Conservation (phyloP, 2,888 invertebrate genomes). For the Cantharis rustica region DNA sequence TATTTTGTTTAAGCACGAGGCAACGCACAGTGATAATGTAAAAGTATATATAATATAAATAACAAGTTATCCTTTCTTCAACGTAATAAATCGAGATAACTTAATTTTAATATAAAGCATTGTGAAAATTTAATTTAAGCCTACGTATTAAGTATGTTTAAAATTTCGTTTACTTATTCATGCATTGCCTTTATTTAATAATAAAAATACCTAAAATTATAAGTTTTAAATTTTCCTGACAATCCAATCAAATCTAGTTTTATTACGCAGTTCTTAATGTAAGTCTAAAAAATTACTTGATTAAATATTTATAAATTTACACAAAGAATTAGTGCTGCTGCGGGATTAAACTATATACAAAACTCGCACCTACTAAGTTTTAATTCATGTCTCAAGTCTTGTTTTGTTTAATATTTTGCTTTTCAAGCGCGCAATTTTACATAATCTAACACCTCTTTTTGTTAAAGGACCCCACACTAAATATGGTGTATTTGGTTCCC, state of each 20-base stretch:
- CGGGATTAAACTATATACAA: not conserved
- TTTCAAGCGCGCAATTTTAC: not conserved
- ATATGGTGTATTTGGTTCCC: too few species aligned
- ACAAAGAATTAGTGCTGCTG: not conserved
- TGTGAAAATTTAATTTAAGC: not conserved
- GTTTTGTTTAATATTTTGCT: not conserved
- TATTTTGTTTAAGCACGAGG: not conserved
- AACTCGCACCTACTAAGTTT: not conserved
- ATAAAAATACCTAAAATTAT: not conserved
- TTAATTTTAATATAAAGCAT: not conserved
- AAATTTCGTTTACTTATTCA: not conserved
- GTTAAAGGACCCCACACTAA: not conserved
- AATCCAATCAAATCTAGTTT: not conserved
- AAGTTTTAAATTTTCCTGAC: not conserved
- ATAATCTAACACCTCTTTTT: not conserved
- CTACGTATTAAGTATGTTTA: not conserved
- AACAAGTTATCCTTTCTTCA: not conserved
- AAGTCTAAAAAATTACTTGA: not conserved
- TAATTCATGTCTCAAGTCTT: not conserved
- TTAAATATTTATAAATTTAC: slow-evolving; percentile 1
- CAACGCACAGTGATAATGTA: not conserved
- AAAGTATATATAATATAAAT: not conserved
- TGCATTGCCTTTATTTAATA: not conserved
- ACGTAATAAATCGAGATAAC: not conserved
- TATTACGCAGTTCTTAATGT: not conserved